Percentiles rank a stretch among this genome's conserved stretches.
Evolutionary conservation across 2,888 invertebrate species (phyloP).

Genomic region (Hipparchia semele): DNA sequence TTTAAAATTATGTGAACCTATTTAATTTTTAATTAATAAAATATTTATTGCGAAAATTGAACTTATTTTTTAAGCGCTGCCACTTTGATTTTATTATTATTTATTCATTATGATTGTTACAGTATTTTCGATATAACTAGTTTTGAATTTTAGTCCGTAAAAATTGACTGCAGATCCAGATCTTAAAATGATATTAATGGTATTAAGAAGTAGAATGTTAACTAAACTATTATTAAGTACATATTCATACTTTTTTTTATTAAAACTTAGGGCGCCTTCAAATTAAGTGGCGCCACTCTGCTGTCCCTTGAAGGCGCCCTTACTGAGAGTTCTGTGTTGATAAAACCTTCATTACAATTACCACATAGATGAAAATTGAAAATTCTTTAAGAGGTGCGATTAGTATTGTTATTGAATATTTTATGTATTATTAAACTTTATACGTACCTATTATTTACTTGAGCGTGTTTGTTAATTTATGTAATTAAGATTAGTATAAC

Average conservation of each 20-base stretch:
- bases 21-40: background rate
- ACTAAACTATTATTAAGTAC: background rate
- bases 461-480: background rate
- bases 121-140: constrained; percentile 9
- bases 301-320: too few relatives aligned
- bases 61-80: background rate
- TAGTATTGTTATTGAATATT: background rate
- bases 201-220: background rate
- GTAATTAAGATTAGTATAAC: background rate
- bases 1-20: background rate
- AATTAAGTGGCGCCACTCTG: too few relatives aligned
- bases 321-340: too few relatives aligned
- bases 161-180: background rate
- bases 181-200: background rate
- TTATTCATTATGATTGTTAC: background rate
- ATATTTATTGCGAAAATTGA: background rate
- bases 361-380: too few relatives aligned
- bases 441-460: background rate
- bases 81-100: background rate
- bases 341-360: too few relatives aligned
- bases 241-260: background rate
- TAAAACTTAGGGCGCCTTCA: too few relatives aligned
- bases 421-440: background rate
- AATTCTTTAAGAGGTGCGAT: background rate
- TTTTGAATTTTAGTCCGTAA: background rate